phyloP scores from a whole-genome alignment of 1,140 invertebrate genomes.

The Oscheius sp. region DNA sequence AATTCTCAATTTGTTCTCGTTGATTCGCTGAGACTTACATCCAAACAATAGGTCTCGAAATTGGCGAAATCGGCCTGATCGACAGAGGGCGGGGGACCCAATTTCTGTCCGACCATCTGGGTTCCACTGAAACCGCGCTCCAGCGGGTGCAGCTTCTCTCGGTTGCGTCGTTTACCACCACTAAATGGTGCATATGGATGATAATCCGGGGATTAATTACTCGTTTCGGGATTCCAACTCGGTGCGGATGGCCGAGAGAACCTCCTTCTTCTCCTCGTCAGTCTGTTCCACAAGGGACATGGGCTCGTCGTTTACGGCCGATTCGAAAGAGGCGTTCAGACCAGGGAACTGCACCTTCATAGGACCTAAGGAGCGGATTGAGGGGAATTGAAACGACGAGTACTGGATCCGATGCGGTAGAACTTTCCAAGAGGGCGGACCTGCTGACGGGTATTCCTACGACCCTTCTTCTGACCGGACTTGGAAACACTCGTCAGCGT shows the following conservation, averaged over 20 bases:
- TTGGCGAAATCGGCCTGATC: constrained; percentile 62
- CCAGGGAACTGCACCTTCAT: constrained; percentile 86
- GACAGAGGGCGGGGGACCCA: constrained; percentile 63
- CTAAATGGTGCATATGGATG: constrained; percentile 7
- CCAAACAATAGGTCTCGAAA: constrained; percentile 63
- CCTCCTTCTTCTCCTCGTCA: constrained; percentile 49
- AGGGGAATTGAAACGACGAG: constrained; percentile 17
- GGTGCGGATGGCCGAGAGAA: neutral
- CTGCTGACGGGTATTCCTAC: constrained; percentile 76
- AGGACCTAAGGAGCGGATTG: constrained; percentile 65
- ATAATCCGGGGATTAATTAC: neutral
- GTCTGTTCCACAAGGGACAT: constrained; percentile 51
- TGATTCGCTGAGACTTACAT: constrained; percentile 51
- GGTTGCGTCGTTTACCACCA: constrained; percentile 47
- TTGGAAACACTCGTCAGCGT: constrained; percentile 90
- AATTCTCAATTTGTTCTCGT: constrained; percentile 12
- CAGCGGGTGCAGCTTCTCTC: constrained; percentile 58
- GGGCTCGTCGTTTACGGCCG: constrained; percentile 64
- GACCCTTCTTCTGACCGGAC: constrained; percentile 86
- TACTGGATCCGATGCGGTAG: constrained; percentile 75
- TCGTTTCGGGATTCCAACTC: constrained; percentile 10
- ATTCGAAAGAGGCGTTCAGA: constrained; percentile 75
- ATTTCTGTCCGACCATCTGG: constrained; percentile 61
- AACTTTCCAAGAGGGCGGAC: constrained; percentile 84
- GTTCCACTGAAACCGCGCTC: constrained; percentile 63